These are phyloP conservation scores for Danio albolineatus DNA, from an alignment of 2,797 vertebrate species.

Conservation along the genomic window DNA sequence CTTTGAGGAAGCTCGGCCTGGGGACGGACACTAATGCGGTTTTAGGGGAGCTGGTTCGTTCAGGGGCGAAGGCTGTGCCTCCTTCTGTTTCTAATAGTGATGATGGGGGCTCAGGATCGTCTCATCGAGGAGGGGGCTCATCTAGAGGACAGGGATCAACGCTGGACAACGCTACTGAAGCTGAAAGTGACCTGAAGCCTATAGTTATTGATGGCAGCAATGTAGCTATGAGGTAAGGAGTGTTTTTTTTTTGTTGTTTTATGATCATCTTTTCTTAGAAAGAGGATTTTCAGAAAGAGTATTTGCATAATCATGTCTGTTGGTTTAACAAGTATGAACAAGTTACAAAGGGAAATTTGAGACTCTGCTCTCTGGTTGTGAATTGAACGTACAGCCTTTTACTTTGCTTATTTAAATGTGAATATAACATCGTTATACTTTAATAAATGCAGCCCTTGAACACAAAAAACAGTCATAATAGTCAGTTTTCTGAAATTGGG, in stretches of 20 bases:
- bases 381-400: too few relatives aligned
- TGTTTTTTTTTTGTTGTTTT: background rate
- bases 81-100: conserved; percentile 55
- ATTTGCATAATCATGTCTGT: background rate
- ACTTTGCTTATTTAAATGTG: too few relatives aligned
- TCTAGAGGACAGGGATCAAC: conserved; percentile 60
- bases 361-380: background rate
- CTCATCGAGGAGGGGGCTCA: conserved; percentile 71
- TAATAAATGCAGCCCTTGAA: too few relatives aligned
- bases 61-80: conserved; percentile 65
- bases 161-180: conserved; percentile 59
- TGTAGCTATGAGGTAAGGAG: conserved; percentile 93
- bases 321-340: conserved; percentile 9
- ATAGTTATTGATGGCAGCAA: conserved; percentile 97
- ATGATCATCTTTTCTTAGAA: background rate
- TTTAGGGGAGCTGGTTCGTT: conserved; percentile 89
- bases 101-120: conserved; percentile 65
- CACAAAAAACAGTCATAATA: too few relatives aligned
- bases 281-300: background rate
- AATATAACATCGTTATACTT: too few relatives aligned
- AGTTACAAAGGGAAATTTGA: background rate
- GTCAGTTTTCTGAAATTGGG: too few relatives aligned
- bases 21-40: conserved; percentile 89
- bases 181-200: conserved; percentile 81
- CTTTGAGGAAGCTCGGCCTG: conserved; percentile 86